phyloP scores from a whole-genome alignment of 2,797 vertebrate species.

The Syngnathus rostellatus region DNA sequence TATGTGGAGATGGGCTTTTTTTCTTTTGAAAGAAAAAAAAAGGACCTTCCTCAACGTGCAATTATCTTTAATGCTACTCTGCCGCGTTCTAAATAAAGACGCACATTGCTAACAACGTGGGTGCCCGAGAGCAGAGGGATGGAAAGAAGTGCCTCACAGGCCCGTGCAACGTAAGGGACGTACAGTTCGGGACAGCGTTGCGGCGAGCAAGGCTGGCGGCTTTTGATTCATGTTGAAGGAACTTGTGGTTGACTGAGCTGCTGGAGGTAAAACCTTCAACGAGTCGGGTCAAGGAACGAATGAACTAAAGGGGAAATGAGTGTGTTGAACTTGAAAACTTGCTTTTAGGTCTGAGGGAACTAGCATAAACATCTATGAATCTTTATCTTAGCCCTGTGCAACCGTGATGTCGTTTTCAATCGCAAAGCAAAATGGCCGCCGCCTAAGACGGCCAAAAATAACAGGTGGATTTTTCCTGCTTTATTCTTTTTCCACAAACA shows the following conservation, averaged over 20 bases:
- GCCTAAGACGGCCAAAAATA: no score
- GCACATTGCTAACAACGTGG: slow-evolving; percentile 64
- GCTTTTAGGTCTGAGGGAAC: neutral
- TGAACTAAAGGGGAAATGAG: neutral
- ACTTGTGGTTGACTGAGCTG: slow-evolving; percentile 24
- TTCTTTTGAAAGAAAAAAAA: slow-evolving; percentile 25
- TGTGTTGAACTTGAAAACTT: slow-evolving; percentile 18
- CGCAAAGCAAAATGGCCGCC: no score
- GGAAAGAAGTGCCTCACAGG: slow-evolving; percentile 58
- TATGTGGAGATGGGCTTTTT: slow-evolving; percentile 60
- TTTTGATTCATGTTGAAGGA: slow-evolving; percentile 15
- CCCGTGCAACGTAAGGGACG: slow-evolving; percentile 27
- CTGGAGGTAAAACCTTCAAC: slow-evolving; percentile 19
- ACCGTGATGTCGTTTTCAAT: no score
- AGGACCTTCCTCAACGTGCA: slow-evolving; percentile 70
- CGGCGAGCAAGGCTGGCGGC: neutral
- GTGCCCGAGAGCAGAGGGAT: slow-evolving; percentile 58
- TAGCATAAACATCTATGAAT: neutral
- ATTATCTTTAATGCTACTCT: slow-evolving; percentile 81
- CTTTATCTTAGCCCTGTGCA: no score
- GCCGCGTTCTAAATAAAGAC: slow-evolving; percentile 75
- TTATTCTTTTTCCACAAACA: no score
- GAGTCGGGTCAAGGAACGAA: slow-evolving; percentile 3
- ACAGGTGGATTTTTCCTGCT: no score
- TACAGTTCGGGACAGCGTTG: slow-evolving; percentile 34